phyloP scores from a whole-genome alignment of 2,113 vertebrate genomes.

The Malurus melanocephalus region DNA sequence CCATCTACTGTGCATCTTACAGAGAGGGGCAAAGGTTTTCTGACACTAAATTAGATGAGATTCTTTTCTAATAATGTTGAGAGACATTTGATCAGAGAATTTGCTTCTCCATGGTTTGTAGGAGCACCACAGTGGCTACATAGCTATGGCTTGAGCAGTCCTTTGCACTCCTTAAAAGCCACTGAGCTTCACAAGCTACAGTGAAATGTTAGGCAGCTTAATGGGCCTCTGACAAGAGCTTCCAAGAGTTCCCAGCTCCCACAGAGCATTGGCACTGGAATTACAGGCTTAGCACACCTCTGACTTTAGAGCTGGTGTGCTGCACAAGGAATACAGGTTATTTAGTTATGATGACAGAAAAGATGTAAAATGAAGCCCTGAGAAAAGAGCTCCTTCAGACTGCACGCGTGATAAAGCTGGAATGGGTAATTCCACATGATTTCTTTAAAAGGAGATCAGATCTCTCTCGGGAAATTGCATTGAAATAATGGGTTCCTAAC shows the following conservation, averaged over 20 bases:
- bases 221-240: conserved; percentile 9
- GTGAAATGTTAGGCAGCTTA: background rate
- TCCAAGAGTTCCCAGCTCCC: background rate
- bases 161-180: conserved; percentile 13
- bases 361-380: conserved; percentile 39
- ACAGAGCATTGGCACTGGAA: conserved; percentile 13
- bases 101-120: background rate
- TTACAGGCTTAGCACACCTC: conserved; percentile 23
- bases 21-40: background rate
- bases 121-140: background rate
- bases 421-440: background rate
- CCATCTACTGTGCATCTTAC: background rate
- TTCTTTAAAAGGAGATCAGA: conserved; percentile 26
- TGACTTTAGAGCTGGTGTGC: background rate
- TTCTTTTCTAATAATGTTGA: background rate
- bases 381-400: conserved; percentile 45
- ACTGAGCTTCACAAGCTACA: background rate
- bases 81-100: background rate
- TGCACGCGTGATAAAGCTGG: background rate
- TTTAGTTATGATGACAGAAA: conserved; percentile 30
- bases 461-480: background rate
- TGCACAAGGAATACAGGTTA: conserved; percentile 33
- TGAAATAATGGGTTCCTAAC: conserved; percentile 2
- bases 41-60: background rate
- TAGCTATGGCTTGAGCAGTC: background rate